phyloP scores from a whole-genome alignment of 2,888 invertebrate species.

The Hetaerina titia region DNA sequence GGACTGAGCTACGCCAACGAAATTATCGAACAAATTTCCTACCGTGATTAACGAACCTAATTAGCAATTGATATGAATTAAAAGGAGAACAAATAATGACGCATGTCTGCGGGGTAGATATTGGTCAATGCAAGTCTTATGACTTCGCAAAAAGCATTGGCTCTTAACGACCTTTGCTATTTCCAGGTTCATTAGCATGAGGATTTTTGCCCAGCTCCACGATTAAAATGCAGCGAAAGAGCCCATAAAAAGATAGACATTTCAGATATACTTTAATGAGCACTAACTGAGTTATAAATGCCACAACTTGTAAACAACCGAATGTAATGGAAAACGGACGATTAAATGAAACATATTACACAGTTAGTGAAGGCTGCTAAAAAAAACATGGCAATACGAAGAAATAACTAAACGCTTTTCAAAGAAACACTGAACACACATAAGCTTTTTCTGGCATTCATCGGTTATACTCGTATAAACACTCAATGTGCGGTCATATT shows the following conservation, averaged over 20 bases:
- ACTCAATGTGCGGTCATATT: background rate
- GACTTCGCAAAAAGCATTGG: too few species aligned
- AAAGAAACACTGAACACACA: background rate
- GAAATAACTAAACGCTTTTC: background rate
- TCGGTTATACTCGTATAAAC: background rate
- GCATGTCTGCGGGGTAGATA: too few species aligned
- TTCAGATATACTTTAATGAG: background rate
- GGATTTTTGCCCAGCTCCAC: background rate
- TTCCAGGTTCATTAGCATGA: background rate
- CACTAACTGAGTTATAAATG: background rate
- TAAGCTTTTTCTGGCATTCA: background rate
- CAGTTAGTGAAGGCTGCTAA: background rate
- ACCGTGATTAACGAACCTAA: too few species aligned
- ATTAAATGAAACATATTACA: background rate
- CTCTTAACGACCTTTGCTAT: background rate
- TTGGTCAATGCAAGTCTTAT: too few species aligned
- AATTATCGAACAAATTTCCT: too few species aligned
- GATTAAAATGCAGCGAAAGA: background rate
- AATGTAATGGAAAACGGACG: background rate
- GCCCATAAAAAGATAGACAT: background rate
- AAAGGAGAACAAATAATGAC: too few species aligned
- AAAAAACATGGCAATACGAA: background rate
- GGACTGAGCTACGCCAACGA: too few species aligned
- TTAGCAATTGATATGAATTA: too few species aligned
- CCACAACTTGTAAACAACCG: background rate